Evolutionary conservation across 1,140 invertebrate genomes (phyloP).

Genomic region (Ceratoteleas bidentatus): DNA sequence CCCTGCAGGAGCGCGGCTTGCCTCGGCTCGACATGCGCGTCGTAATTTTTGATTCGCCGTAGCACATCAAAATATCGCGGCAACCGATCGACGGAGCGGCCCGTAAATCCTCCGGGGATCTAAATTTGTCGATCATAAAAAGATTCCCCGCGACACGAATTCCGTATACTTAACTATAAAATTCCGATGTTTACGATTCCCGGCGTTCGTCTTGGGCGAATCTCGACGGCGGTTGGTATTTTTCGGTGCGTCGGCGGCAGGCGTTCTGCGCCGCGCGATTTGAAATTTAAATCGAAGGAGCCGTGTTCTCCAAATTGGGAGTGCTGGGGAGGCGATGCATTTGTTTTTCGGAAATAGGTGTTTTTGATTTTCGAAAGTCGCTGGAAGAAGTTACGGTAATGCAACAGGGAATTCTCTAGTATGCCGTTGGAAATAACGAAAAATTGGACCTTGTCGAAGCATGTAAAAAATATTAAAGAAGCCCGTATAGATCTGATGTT

Average conservation of each 20-base stretch:
- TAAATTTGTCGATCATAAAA: constrained; percentile 20
- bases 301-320: too few species aligned
- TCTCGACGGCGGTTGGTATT: too few species aligned
- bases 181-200: constrained; percentile 28
- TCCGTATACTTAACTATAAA: constrained; percentile 8
- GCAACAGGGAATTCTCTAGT: too few species aligned
- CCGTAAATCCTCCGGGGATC: constrained; percentile 11
- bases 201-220: not conserved
- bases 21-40: not conserved
- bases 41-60: constrained; percentile 24
- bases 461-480: too few species aligned
- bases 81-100: constrained; percentile 8
- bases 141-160: constrained; percentile 14
- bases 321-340: too few species aligned
- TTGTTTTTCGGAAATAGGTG: too few species aligned
- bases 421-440: too few species aligned
- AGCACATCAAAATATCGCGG: constrained; percentile 20
- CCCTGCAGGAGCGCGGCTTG: not conserved
- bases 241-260: too few species aligned
- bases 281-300: not conserved
- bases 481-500: too few species aligned
- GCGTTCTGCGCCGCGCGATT: not conserved
- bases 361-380: too few species aligned
- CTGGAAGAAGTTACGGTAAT: too few species aligned
- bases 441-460: too few species aligned